Conservation (phyloP, 2,888 invertebrate species). For the Leptopilina syphax region DNA sequence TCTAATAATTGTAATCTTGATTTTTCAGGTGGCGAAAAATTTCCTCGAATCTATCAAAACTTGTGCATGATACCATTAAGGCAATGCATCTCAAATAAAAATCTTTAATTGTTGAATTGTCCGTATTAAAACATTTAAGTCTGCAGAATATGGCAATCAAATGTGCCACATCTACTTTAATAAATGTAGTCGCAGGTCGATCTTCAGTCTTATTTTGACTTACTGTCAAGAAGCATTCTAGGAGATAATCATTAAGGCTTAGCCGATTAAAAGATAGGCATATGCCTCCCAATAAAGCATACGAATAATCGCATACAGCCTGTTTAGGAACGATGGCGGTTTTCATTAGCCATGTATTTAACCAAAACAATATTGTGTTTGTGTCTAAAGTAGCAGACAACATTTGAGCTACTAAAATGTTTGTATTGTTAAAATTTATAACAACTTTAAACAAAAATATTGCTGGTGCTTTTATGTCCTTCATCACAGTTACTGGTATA, state of each 20-base stretch:
- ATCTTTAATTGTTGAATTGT: not conserved
- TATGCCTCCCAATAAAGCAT: not conserved
- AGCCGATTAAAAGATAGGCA: not conserved
- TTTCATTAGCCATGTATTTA: not conserved
- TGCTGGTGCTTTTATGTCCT: not conserved
- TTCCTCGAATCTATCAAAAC: conserved; percentile 11
- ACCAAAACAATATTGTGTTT: conserved; percentile 7
- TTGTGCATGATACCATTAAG: conserved; percentile 10
- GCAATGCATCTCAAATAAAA: conserved; percentile 11
- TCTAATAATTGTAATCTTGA: not conserved
- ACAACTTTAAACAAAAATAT: not conserved
- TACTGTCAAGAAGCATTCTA: not conserved
- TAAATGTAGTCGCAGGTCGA: not conserved
- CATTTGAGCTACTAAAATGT: not conserved
- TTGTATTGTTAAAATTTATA: not conserved
- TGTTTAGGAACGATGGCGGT: not conserved
- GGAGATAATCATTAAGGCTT: not conserved
- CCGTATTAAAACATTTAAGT: not conserved
- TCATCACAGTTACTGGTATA: not conserved
- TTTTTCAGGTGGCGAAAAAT: not conserved
- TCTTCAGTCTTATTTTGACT: not conserved
- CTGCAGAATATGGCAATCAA: not conserved
- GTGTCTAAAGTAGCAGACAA: not conserved
- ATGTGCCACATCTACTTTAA: not conserved
- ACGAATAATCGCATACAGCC: not conserved